These are phyloP conservation scores for Leptopilina clavipes DNA, from an alignment of 1,140 invertebrate species.

Conservation along the genomic window DNA sequence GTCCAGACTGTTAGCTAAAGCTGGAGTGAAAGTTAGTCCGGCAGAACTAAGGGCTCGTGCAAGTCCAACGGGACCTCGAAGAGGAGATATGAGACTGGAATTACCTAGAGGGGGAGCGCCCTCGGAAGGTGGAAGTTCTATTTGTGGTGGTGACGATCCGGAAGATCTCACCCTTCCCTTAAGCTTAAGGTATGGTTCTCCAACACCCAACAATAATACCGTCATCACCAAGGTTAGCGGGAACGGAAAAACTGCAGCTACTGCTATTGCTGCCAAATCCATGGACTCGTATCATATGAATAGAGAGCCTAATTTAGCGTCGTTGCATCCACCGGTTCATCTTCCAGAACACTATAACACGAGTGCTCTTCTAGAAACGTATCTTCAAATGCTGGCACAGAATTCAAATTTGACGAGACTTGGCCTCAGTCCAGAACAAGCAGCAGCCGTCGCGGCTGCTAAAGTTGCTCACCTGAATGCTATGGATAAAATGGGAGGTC, in stretches of 20 bases:
- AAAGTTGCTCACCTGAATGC: conserved; percentile 84
- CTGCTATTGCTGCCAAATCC: conserved; percentile 79
- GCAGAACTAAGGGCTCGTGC: conserved; percentile 87
- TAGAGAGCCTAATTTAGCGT: conserved; percentile 75
- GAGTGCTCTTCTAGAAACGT: conserved; percentile 85
- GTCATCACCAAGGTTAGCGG: conserved; percentile 68
- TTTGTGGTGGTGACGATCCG: conserved; percentile 86
- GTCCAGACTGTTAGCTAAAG: conserved; percentile 85
- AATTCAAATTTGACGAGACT: conserved; percentile 79
- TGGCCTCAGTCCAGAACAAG: conserved; percentile 76
- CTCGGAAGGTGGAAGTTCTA: conserved; percentile 81
- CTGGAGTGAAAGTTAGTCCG: conserved; percentile 89
- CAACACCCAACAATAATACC: conserved; percentile 70
- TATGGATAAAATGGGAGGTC: conserved; percentile 71
- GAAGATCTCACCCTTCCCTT: conserved; percentile 84
- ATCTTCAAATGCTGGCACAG: conserved; percentile 89
- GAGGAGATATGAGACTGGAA: conserved; percentile 85
- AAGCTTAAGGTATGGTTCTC: conserved; percentile 68
- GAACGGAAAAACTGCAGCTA: conserved; percentile 56
- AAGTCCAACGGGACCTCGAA: conserved; percentile 87
- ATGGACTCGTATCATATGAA: conserved; percentile 75
- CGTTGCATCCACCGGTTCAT: conserved; percentile 52
- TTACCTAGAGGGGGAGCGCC: conserved; percentile 77
- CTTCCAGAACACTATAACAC: conserved; percentile 65
- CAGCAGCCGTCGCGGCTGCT: conserved; percentile 73